phyloP scores from a whole-genome alignment of 2,797 vertebrate species.

The Discoglossus pictus region DNA sequence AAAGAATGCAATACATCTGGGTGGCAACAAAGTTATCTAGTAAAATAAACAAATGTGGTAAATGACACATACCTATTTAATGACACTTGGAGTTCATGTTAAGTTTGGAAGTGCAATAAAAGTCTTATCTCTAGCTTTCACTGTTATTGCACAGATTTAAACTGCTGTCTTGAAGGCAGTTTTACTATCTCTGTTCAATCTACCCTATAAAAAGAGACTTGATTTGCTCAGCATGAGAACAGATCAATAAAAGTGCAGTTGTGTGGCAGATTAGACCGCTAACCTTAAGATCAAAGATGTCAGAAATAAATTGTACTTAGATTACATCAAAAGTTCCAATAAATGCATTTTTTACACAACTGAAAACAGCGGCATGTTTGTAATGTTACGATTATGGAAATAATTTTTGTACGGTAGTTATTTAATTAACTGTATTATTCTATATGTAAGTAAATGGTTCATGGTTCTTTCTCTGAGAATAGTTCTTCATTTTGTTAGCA shows the following conservation, averaged over 20 bases:
- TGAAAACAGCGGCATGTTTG: constrained; percentile 27
- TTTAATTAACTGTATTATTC: too few species aligned
- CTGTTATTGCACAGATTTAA: constrained; percentile 81
- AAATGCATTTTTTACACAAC: constrained; percentile 67
- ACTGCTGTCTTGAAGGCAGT: constrained; percentile 78
- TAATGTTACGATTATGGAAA: constrained; percentile 8
- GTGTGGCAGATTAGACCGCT: constrained; percentile 74
- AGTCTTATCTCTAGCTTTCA: constrained; percentile 84
- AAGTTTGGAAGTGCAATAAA: constrained; percentile 86
- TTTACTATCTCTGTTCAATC: constrained; percentile 84
- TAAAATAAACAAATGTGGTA: constrained; percentile 80
- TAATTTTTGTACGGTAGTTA: constrained; percentile 6
- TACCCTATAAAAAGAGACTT: constrained; percentile 82
- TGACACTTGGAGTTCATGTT: constrained; percentile 78
- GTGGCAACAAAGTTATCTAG: constrained; percentile 69
- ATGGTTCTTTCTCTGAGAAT: too few species aligned
- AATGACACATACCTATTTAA: constrained; percentile 81
- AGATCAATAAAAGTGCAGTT: constrained; percentile 87
- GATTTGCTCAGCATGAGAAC: constrained; percentile 87
- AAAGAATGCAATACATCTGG: constrained; percentile 64
- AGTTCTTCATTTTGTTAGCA: too few species aligned
- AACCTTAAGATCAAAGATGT: constrained; percentile 80
- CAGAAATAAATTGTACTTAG: constrained; percentile 69
- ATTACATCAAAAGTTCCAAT: constrained; percentile 75
- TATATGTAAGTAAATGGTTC: too few species aligned